Percentiles rank a stretch among this genome's conserved stretches.
Conservation (phyloP, 2,113 vertebrate genomes). For the Triplophysa tibetana region DNA sequence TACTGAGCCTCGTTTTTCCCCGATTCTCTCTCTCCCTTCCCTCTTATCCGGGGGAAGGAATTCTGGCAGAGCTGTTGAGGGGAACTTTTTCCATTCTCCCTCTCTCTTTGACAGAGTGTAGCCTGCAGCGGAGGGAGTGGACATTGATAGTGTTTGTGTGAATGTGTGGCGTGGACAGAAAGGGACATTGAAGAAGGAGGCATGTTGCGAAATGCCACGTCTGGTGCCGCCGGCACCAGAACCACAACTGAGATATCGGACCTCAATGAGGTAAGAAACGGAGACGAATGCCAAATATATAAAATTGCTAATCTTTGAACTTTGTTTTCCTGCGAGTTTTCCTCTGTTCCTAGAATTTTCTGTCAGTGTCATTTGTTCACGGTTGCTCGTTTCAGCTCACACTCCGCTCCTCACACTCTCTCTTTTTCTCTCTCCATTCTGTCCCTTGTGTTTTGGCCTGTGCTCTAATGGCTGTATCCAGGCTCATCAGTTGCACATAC, state of each 20-base stretch:
- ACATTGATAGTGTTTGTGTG: slow-evolving; percentile 65
- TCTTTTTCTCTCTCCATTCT: neutral
- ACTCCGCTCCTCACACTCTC: neutral
- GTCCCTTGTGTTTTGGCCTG: slow-evolving; percentile 24
- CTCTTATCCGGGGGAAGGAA: slow-evolving; percentile 55
- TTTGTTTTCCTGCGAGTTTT: slow-evolving; percentile 2
- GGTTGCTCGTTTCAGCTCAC: neutral
- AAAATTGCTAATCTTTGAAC: slow-evolving; percentile 1
- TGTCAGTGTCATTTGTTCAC: neutral
- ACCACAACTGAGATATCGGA: slow-evolving; percentile 62
- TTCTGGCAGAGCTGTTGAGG: slow-evolving; percentile 46
- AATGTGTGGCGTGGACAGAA: slow-evolving; percentile 58
- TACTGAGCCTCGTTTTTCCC: slow-evolving; percentile 22
- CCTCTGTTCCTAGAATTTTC: neutral
- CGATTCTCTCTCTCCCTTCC: slow-evolving; percentile 38
- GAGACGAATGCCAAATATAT: neutral
- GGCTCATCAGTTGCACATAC: slow-evolving; percentile 37
- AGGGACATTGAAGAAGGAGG: slow-evolving; percentile 62
- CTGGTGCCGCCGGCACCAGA: slow-evolving; percentile 62
- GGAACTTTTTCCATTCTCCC: slow-evolving; percentile 59
- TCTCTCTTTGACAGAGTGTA: slow-evolving; percentile 36
- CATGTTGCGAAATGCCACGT: slow-evolving; percentile 70
- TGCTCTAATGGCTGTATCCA: slow-evolving; percentile 33
- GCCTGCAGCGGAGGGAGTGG: slow-evolving; percentile 60
- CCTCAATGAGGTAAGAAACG: slow-evolving; percentile 66